A percentile compares a stretch with the other conserved stretches of the same genome.
phyloP scores from a whole-genome alignment of 2,888 invertebrate species.

The Philopedon plagiatum region DNA sequence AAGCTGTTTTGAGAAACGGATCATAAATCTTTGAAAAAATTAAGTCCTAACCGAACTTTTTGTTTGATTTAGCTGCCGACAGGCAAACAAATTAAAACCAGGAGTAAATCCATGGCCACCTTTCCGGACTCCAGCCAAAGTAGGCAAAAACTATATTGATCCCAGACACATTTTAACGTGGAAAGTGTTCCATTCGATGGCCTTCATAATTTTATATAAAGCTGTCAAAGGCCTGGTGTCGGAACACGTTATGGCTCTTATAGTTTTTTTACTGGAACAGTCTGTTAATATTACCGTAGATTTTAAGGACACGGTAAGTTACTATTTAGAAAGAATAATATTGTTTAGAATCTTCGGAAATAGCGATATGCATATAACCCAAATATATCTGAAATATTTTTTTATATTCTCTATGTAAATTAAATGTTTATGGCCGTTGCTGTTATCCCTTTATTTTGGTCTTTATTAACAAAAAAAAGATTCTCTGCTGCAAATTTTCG shows the following conservation, averaged over 20 bases:
- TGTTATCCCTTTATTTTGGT: no score
- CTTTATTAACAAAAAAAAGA: no score
- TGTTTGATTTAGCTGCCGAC: constrained; percentile 59
- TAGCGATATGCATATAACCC: no score
- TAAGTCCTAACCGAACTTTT: constrained; percentile 6
- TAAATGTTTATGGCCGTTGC: no score
- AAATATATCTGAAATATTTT: no score
- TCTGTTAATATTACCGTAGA: constrained; percentile 72
- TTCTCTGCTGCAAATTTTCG: no score
- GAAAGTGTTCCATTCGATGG: constrained; percentile 79
- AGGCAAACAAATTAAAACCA: constrained; percentile 64
- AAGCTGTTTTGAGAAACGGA: no score
- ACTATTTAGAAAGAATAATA: no score
- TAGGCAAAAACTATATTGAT: constrained; percentile 77
- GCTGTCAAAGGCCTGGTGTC: constrained; percentile 84
- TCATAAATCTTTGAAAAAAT: no score
- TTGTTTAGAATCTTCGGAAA: no score
- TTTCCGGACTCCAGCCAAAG: constrained; percentile 79
- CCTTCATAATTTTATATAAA: constrained; percentile 88
- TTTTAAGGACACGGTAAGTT: constrained; percentile 46
- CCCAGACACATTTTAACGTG: constrained; percentile 76
- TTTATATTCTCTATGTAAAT: no score
- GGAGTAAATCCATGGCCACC: constrained; percentile 81
- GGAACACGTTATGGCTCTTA: constrained; percentile 90
- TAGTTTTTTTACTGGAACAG: constrained; percentile 89